Evolutionary conservation across 2,888 invertebrate species (phyloP).

Genomic region (Heliconius hortense): DNA sequence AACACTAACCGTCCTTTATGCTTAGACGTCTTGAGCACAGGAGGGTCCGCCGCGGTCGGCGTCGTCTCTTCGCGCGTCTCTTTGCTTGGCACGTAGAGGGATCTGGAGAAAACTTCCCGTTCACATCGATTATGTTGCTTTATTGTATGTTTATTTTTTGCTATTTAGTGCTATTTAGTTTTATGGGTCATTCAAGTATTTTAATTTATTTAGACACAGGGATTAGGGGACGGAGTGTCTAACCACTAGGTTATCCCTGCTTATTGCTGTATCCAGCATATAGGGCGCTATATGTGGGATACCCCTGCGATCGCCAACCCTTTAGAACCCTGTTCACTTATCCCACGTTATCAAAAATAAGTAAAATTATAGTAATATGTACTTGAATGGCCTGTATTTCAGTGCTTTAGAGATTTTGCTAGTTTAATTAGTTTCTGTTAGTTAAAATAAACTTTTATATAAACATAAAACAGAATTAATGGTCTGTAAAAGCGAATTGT

Average conservation of each 20-base stretch:
- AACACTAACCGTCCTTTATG: conserved; percentile 57
- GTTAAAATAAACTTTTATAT: neutral
- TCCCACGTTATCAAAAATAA: neutral
- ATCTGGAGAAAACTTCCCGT: conserved; percentile 75
- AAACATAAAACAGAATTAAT: neutral
- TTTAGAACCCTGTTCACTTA: no score
- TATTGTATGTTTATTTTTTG: conserved; percentile 36
- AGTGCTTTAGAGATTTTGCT: neutral
- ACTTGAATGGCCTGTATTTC: neutral
- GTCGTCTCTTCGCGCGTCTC: conserved; percentile 54
- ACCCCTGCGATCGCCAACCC: no score
- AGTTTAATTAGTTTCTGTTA: neutral
- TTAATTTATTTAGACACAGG: neutral
- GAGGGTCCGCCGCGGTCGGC: conserved; percentile 48
- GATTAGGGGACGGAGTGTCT: neutral
- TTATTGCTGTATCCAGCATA: no score
- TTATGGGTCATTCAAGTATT: neutral
- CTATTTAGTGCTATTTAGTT: conserved; percentile 9
- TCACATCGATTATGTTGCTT: conserved; percentile 61
- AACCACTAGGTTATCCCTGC: neutral
- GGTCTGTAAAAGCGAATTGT: no score
- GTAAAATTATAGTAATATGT: neutral
- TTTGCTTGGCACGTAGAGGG: conserved; percentile 73
- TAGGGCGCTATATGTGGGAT: no score
- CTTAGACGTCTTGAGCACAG: conserved; percentile 55